Conservation (phyloP, 2,888 invertebrate genomes). For the Tinea trinotella region DNA sequence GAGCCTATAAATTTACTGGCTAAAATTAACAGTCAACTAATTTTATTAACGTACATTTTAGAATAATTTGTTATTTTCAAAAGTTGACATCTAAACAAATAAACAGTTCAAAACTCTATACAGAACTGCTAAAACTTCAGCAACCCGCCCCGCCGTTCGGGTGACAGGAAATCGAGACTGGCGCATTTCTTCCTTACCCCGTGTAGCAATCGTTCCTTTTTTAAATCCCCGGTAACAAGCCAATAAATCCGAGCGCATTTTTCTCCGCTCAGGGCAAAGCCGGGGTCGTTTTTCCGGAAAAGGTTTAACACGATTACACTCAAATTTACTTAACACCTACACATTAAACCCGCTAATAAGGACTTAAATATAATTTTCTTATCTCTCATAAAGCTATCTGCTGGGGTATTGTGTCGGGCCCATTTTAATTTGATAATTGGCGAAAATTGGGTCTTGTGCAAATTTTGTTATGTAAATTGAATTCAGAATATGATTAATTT, state of each 20-base stretch:
- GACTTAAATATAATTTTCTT: slow-evolving; percentile 60
- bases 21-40: not conserved
- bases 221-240: slow-evolving; percentile 69
- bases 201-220: slow-evolving; percentile 52
- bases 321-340: slow-evolving; percentile 73
- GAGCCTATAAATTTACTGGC: not conserved
- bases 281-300: slow-evolving; percentile 40
- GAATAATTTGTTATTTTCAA: not conserved
- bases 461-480: slow-evolving; percentile 54
- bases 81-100: not conserved
- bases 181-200: slow-evolving; percentile 49
- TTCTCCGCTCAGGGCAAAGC: slow-evolving; percentile 36
- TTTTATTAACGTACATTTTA: not conserved
- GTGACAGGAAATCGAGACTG: slow-evolving; percentile 25
- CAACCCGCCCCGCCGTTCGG: slow-evolving; percentile 5
- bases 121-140: slow-evolving; percentile 10
- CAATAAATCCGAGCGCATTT: slow-evolving; percentile 69
- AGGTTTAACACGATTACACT: slow-evolving; percentile 67
- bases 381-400: slow-evolving; percentile 36
- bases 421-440: slow-evolving; percentile 61
- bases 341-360: slow-evolving; percentile 63
- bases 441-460: slow-evolving; percentile 51
- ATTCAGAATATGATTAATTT: slow-evolving; percentile 49
- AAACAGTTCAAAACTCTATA: not conserved
- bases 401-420: slow-evolving; percentile 28